Conservation (phyloP, 2,113 vertebrate species). For the Tychaedon coryphoeus region DNA sequence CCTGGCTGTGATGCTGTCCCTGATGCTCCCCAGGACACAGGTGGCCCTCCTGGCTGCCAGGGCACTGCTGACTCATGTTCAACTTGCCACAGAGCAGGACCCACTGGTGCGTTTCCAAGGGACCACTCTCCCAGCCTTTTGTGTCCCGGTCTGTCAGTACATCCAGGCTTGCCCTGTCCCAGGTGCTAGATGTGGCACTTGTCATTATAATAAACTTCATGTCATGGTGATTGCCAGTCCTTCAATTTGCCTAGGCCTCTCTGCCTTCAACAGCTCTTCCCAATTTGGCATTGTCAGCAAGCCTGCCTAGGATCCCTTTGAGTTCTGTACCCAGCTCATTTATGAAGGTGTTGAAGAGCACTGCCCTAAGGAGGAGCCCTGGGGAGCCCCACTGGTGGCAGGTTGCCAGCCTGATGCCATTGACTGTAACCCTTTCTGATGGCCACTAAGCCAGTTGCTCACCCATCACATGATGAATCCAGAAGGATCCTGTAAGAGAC, state of each 20-base stretch:
- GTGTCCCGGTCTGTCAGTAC: not conserved
- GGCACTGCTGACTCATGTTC: not conserved
- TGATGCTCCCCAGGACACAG: accelerated
- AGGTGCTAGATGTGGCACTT: not conserved
- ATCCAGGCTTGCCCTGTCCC: not conserved
- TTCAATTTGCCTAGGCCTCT: not conserved
- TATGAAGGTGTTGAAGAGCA: not conserved
- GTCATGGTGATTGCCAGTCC: not conserved
- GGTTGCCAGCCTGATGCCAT: not conserved
- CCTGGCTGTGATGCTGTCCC: accelerated
- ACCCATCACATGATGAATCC: accelerated
- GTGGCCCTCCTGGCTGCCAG: not conserved
- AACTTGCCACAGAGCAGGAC: accelerated
- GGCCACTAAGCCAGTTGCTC: not conserved
- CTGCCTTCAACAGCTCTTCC: not conserved
- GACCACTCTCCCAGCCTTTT: not conserved
- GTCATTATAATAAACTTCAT: not conserved
- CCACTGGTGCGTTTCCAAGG: not conserved
- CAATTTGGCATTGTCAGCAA: not conserved
- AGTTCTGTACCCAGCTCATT: not conserved
- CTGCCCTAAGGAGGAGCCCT: not conserved
- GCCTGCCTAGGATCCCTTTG: not conserved
- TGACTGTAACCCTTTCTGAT: not conserved
- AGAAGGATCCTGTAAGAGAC: not conserved
- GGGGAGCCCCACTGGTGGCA: not conserved